Evolutionary conservation across 2,113 vertebrate genomes (phyloP), one percentile per base, ranked within the genome.

Genomic region (Pseudorhombus dupliciocellatus): DNA sequence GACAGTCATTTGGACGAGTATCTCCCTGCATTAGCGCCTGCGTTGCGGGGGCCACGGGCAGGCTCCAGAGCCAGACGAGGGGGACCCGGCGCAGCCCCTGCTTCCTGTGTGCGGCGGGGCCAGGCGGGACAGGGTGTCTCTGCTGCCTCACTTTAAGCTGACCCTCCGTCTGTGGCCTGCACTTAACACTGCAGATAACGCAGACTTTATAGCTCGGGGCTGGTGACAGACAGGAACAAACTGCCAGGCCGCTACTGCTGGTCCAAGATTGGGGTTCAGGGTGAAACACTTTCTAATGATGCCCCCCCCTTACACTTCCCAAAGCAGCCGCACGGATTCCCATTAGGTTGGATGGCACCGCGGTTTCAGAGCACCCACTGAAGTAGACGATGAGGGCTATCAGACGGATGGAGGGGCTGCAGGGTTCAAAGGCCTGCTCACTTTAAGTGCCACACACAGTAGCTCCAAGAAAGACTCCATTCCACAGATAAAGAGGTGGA

Each of bases 161-260:
- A 85, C 78, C 84, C 87, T 69, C 59, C 75, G 90, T 93, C 92
- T 92, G 89, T 87, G 84, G 87, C 84, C 86, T 89, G 90, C 92
- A 93, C 93, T 94, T 93, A 92, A 90, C 89, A 69, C 85, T 68
- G 76, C 73, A 93, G 93, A 94, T 94, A 94, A 93, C 87, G 46
- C 65, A 21, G 77, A 53, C 79, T 92, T 93, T 92, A 93, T 91
- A 91, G 89, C 88, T 80, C 60, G 20, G 66, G 75, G 77, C 87
- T 90, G 90, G 56, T 94, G 93, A 93, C 87, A 93, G 93, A 94
- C 91, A 83, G 79, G 88, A 91, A 80, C 89, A 87, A 85, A 94
- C 90, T 92, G 92, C 80, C 79, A 73, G 80, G 77, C 66, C 34
- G 20, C 73, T 54, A 28, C 73, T 66, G 50, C 63, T 75, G 44